phyloP scores from a whole-genome alignment of 2,113 vertebrate genomes.

The Centropus bengalensis region DNA sequence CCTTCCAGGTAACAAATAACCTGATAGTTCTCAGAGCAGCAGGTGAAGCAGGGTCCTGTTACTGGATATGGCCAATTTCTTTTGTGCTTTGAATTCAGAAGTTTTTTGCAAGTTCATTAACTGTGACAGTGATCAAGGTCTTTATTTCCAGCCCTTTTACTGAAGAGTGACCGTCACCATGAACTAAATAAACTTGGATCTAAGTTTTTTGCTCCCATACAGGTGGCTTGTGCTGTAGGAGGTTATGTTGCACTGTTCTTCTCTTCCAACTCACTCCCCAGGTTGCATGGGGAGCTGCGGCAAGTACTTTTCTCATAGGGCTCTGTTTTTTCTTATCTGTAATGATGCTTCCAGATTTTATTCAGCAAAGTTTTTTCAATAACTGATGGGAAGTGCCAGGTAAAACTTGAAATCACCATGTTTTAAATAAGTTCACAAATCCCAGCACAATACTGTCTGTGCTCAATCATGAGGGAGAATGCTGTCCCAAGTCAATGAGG shows the following conservation, averaged over 20 bases:
- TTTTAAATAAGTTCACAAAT: background rate
- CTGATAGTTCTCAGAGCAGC: background rate
- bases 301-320: background rate
- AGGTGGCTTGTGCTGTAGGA: background rate
- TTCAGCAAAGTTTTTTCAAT: background rate
- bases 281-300: background rate
- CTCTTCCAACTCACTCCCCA: background rate
- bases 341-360: background rate
- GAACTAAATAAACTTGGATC: background rate
- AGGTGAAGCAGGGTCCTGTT: background rate
- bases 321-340: background rate
- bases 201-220: background rate
- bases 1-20: background rate
- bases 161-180: background rate
- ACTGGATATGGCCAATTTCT: background rate
- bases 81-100: background rate
- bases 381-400: background rate
- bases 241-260: background rate
- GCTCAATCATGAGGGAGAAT: background rate
- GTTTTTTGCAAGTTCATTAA: background rate
- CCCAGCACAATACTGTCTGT: background rate
- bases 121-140: background rate
- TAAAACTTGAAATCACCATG: background rate
- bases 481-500: background rate
- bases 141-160: background rate